Evolutionary conservation across 2,888 invertebrate species (phyloP).

Genomic region (Petrophora chlorosata): DNA sequence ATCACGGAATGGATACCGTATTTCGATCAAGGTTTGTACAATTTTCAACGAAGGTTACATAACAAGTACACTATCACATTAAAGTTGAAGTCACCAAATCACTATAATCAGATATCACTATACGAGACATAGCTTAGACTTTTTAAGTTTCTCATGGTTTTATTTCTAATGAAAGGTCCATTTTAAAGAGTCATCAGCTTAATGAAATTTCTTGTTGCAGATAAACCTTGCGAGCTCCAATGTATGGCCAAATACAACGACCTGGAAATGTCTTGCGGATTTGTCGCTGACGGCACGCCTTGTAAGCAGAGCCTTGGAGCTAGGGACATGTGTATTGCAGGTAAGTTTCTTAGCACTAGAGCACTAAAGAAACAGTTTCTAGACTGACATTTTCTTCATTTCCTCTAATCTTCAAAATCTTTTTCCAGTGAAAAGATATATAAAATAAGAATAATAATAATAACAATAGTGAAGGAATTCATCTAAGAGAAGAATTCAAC

Average conservation of each 20-base stretch:
- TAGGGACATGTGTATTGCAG: conserved; percentile 91
- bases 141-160: too few relatives aligned
- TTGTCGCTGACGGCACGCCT: conserved; percentile 92
- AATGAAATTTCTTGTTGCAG: conserved; percentile 60
- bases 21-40: conserved; percentile 86
- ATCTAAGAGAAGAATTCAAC: too few relatives aligned
- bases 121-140: too few relatives aligned
- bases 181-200: too few relatives aligned
- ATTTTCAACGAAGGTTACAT: neutral
- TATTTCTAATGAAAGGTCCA: too few relatives aligned
- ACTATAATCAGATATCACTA: too few relatives aligned
- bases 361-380: neutral
- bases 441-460: too few relatives aligned
- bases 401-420: too few relatives aligned
- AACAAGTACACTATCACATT: neutral
- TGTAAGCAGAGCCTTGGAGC: conserved; percentile 89
- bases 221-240: conserved; percentile 91
- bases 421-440: too few relatives aligned
- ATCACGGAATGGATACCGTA: conserved; percentile 88
- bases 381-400: too few relatives aligned
- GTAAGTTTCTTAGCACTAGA: conserved; percentile 45
- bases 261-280: conserved; percentile 87
- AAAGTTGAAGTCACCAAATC: too few relatives aligned
- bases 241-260: conserved; percentile 91
- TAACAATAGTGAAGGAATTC: too few relatives aligned